A percentile compares a stretch with the other conserved stretches of the same genome.
These are phyloP conservation scores for Vultur gryphus DNA, from an alignment of 2,797 vertebrate species.

Conservation along the genomic window DNA sequence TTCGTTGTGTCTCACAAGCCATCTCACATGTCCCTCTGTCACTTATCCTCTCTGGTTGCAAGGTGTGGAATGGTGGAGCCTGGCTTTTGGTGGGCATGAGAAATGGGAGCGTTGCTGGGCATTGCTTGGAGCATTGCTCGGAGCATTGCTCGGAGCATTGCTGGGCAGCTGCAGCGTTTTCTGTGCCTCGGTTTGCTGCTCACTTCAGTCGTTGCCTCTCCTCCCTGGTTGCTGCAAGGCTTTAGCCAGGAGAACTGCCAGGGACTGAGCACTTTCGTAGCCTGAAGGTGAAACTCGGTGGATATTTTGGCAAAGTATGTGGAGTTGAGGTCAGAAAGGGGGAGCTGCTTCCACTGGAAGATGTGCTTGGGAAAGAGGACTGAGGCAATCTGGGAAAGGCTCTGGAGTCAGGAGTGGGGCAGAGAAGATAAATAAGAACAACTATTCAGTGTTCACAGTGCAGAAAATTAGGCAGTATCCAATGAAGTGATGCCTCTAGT, in stretches of 20 bases:
- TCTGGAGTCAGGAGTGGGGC: not conserved
- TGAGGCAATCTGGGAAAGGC: not conserved
- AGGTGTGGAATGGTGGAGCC: not conserved
- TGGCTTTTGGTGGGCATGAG: not conserved
- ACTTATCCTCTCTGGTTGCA: not conserved
- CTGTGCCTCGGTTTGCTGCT: not conserved
- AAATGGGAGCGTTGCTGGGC: not conserved
- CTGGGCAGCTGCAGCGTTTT: not conserved
- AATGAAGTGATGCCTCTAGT: not conserved
- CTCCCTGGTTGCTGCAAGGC: not conserved
- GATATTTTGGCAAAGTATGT: not conserved
- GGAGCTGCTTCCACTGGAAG: not conserved
- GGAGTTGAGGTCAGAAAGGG: not conserved
- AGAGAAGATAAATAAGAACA: not conserved
- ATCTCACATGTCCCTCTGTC: not conserved
- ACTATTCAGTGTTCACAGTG: not conserved
- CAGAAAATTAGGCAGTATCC: not conserved
- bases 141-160: not conserved
- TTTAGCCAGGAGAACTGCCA: not conserved
- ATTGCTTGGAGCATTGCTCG: not conserved
- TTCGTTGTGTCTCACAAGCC: not conserved
- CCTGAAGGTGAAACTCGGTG: not conserved
- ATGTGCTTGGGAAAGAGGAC: not conserved
- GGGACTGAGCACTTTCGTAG: not conserved
- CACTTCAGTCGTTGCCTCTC: accelerated